Evolutionary conservation across 2,797 vertebrate species (phyloP).

Genomic region (Cuculus canorus): DNA sequence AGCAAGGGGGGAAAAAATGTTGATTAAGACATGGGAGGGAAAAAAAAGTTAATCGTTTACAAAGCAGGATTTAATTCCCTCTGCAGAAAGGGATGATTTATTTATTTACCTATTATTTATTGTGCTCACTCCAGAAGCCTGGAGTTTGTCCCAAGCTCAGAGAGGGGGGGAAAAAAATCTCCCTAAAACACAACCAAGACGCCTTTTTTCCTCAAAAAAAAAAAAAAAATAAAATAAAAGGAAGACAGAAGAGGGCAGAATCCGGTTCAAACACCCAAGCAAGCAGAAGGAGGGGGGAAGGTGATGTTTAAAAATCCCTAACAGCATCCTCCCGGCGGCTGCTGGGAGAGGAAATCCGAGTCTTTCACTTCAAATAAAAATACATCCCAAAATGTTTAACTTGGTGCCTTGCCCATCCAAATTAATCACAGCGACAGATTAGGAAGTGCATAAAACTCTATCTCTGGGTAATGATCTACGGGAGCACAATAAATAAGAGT

Average conservation of each 20-base stretch:
- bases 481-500: constrained; percentile 78
- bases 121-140: background rate
- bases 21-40: background rate
- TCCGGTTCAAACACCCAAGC: background rate
- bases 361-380: background rate
- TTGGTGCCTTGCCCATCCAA: constrained; percentile 75
- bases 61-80: background rate
- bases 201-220: background rate
- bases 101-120: background rate
- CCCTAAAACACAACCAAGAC: background rate
- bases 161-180: background rate
- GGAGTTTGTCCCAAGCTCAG: background rate
- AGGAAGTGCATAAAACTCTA: constrained; percentile 79
- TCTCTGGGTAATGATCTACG: constrained; percentile 76
- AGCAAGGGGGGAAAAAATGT: background rate
- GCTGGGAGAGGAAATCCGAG: constrained; percentile 9
- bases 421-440: constrained; percentile 80
- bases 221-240: accelerated
- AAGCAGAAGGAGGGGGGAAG: background rate
- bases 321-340: background rate
- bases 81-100: background rate
- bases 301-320: background rate
- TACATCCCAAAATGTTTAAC: constrained; percentile 65
- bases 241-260: background rate
- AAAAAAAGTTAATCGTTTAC: constrained; percentile 11